Conservation (phyloP, 2,797 vertebrate species). For the Taeniopygia guttata region DNA sequence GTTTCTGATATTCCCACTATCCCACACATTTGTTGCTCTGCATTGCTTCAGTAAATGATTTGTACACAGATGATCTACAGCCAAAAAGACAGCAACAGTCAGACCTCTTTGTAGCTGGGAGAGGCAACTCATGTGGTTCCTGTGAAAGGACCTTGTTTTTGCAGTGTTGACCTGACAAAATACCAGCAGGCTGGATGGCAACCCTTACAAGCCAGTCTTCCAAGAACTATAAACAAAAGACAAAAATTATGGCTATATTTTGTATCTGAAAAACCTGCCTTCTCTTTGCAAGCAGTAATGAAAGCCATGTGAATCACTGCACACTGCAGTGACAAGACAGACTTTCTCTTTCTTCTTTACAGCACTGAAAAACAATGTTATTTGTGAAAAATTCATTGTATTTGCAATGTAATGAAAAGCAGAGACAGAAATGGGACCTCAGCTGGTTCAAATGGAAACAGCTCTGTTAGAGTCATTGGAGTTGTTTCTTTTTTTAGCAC, state of each 20-base stretch:
- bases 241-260: background rate
- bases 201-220: slow-evolving; percentile 83
- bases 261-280: background rate
- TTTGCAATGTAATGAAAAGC: background rate
- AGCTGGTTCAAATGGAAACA: background rate
- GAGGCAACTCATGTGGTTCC: slow-evolving; percentile 62
- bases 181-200: slow-evolving; percentile 52
- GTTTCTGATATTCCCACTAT: slow-evolving; percentile 13
- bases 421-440: background rate
- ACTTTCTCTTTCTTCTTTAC: background rate
- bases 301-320: background rate
- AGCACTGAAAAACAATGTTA: background rate
- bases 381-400: background rate
- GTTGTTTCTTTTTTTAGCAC: background rate
- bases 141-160: slow-evolving; percentile 19
- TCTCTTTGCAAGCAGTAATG: background rate
- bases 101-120: slow-evolving; percentile 81
- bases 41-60: background rate
- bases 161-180: slow-evolving; percentile 63
- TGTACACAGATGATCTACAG: background rate
- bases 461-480: background rate
- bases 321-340: background rate
- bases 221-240: slow-evolving; percentile 69
- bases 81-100: background rate
- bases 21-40: background rate